Percentiles rank a stretch among this genome's conserved stretches.
Evolutionary conservation across 2,113 vertebrate species (phyloP).

Genomic region (Indri indri): DNA sequence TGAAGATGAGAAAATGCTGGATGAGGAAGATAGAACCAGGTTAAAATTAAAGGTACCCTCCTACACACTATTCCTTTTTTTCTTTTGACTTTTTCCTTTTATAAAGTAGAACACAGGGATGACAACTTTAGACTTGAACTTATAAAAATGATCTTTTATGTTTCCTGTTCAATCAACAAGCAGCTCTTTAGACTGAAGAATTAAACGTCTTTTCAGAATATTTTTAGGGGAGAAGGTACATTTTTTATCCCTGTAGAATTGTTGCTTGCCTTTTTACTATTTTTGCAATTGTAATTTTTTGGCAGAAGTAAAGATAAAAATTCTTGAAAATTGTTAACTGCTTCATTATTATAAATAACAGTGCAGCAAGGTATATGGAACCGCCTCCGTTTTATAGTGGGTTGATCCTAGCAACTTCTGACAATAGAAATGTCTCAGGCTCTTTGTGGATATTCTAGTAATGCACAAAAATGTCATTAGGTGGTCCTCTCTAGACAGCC

Average conservation of each 20-base stretch:
- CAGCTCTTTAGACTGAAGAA: neutral
- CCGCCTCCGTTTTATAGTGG: neutral
- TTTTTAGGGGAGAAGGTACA: neutral
- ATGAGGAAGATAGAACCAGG: slow-evolving; percentile 95
- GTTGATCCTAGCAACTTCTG: neutral
- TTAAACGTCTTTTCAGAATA: neutral
- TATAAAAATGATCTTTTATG: neutral
- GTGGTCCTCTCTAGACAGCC: neutral
- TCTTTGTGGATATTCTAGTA: neutral
- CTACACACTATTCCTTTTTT: neutral
- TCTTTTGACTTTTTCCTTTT: neutral
- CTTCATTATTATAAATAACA: neutral
- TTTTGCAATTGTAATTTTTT: neutral
- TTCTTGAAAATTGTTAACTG: neutral
- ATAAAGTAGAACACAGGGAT: neutral
- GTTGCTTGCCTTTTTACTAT: neutral
- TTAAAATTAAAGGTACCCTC: slow-evolving; percentile 93
- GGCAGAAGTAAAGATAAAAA: neutral
- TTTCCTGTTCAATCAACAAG: neutral
- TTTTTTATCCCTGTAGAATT: neutral
- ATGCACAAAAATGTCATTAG: neutral
- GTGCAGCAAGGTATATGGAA: too few species aligned
- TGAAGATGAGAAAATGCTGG: slow-evolving; percentile 97
- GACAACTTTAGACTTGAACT: neutral
- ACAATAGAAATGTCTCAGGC: neutral